phyloP scores from a whole-genome alignment of 2,113 vertebrate species.

The Hypomesus transpacificus region DNA sequence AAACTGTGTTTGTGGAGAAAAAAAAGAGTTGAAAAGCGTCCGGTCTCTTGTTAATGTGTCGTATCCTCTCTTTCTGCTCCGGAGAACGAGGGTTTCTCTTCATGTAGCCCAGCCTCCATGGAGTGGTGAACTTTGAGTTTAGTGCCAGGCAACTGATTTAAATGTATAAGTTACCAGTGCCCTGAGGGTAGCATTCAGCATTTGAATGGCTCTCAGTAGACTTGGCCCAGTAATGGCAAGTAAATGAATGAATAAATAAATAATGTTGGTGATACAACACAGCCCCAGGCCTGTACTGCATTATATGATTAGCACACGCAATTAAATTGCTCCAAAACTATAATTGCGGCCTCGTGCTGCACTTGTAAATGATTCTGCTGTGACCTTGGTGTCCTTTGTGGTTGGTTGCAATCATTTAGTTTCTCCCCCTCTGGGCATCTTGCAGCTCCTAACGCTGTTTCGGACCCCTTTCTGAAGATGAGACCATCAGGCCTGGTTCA shows the following conservation, averaged over 20 bases:
- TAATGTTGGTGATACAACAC: constrained; percentile 55
- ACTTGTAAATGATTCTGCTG: constrained; percentile 55
- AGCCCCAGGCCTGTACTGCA: constrained; percentile 51
- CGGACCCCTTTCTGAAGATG: not conserved
- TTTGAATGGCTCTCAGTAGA: constrained; percentile 52
- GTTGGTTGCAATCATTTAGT: constrained; percentile 47
- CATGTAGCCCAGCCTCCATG: constrained; percentile 9
- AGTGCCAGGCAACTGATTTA: constrained; percentile 54
- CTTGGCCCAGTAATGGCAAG: constrained; percentile 51
- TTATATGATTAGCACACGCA: constrained; percentile 71
- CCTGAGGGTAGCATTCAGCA: constrained; percentile 53
- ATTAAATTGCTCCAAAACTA: constrained; percentile 64
- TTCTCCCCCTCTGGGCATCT: constrained; percentile 20
- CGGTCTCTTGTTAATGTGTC: constrained; percentile 54
- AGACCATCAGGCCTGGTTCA: too few relatives aligned
- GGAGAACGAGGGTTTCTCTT: constrained; percentile 1
- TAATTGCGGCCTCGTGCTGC: constrained; percentile 57
- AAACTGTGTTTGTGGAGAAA: constrained; percentile 37
- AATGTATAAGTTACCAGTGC: constrained; percentile 45
- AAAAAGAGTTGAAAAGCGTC: constrained; percentile 14
- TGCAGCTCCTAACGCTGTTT: constrained; percentile 28
- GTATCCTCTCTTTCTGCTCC: constrained; percentile 11
- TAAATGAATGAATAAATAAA: constrained; percentile 72
- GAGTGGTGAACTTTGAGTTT: constrained; percentile 58
- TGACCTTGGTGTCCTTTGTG: constrained; percentile 53